These are phyloP conservation scores for Microctonus brassicae DNA, from an alignment of 2,888 invertebrate species.

Conservation along the genomic window DNA sequence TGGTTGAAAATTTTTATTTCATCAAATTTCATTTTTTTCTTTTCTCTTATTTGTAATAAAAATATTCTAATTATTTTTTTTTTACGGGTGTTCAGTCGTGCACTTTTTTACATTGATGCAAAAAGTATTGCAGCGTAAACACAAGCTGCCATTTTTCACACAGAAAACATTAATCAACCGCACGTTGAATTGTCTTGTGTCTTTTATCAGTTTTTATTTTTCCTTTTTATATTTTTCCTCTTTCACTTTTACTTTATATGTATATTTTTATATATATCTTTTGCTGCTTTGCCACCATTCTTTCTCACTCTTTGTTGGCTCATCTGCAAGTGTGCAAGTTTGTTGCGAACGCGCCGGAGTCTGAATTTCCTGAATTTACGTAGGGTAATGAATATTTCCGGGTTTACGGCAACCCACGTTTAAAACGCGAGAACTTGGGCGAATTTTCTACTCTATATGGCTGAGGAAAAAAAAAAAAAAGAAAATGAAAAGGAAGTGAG, in stretches of 20 bases:
- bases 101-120: too few species aligned
- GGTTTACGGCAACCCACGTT: constrained; percentile 32
- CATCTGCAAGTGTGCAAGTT: neutral
- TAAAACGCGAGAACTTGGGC: neutral
- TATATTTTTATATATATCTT: neutral
- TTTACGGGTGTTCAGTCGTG: neutral
- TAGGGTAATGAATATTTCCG: constrained; percentile 41
- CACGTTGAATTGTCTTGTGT: constrained; percentile 31
- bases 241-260: neutral
- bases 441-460: neutral
- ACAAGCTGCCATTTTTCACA: constrained; percentile 57
- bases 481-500: neutral
- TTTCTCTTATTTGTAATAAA: too few species aligned
- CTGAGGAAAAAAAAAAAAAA: neutral
- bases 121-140: constrained; percentile 33
- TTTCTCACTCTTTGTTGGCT: neutral
- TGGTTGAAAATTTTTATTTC: too few species aligned
- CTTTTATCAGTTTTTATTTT: too few species aligned
- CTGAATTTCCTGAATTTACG: constrained; percentile 42
- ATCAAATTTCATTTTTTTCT: too few species aligned
- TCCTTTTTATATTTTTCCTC: constrained; percentile 8
- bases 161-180: constrained; percentile 61
- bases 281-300: too few species aligned
- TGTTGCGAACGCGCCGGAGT: neutral
- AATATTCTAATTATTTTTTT: too few species aligned